Conservation (phyloP, 2,113 vertebrate species). For the Lota lota region DNA sequence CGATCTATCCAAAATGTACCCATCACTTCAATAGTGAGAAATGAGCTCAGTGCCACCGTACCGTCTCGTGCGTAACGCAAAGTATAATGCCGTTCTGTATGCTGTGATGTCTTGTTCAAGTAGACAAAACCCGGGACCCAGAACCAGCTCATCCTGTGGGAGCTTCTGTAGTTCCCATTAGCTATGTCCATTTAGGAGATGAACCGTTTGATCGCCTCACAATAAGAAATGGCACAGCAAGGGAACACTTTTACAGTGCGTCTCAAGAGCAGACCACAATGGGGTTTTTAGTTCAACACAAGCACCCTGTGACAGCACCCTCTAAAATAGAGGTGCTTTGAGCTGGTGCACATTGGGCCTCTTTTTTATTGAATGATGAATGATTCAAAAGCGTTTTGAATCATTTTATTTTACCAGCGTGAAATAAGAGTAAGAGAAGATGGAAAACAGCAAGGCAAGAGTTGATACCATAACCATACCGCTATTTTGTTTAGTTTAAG, state of each 20-base stretch:
- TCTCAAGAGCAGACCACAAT: conserved; percentile 51
- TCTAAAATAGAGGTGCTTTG: conserved; percentile 66
- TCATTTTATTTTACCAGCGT: conserved; percentile 65
- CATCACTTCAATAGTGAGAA: conserved; percentile 22
- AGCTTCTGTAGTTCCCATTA: conserved; percentile 49
- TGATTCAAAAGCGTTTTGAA: conserved; percentile 51
- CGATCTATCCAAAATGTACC: conserved; percentile 14
- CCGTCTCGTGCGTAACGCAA: conserved; percentile 23
- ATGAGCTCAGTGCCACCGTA: background rate
- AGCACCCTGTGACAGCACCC: conserved; percentile 49
- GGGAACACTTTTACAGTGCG: conserved; percentile 35
- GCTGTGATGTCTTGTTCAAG: too few relatives aligned
- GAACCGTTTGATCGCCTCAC: conserved; percentile 51
- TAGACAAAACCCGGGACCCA: conserved; percentile 23
- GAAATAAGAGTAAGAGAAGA: conserved; percentile 53
- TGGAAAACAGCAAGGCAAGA: conserved; percentile 66
- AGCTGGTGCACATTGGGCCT: conserved; percentile 62
- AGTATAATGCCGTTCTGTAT: conserved; percentile 30
- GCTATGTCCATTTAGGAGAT: conserved; percentile 42
- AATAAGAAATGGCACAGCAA: conserved; percentile 21
- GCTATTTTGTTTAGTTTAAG: conserved; percentile 14
- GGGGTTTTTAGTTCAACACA: conserved; percentile 39
- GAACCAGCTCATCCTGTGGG: background rate
- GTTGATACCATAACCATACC: conserved; percentile 9
- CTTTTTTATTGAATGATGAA: conserved; percentile 30